Evolutionary conservation across 2,888 invertebrate species (phyloP).

Genomic region (Yponomeuta evonymella): DNA sequence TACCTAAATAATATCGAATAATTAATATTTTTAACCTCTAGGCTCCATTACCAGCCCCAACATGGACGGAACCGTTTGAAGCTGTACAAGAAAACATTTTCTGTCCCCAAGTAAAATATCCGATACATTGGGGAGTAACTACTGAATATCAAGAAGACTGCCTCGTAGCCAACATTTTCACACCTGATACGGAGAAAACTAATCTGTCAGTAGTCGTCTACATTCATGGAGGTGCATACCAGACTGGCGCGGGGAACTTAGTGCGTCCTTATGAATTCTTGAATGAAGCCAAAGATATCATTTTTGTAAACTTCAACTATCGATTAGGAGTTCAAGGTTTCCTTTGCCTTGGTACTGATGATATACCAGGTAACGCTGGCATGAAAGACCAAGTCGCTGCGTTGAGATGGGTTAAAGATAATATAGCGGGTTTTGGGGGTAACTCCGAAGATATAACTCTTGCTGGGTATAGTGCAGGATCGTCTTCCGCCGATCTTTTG

Average conservation of each 20-base stretch:
- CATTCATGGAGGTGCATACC: conserved; percentile 37
- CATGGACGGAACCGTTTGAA: conserved; percentile 1
- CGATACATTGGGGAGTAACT: not conserved
- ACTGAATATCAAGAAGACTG: conserved; percentile 30
- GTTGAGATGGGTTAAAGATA: conserved; percentile 20
- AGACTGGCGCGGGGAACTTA: conserved; percentile 30
- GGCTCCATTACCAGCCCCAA: conserved; percentile 10
- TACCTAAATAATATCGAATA: not conserved
- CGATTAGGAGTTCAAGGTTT: conserved; percentile 19
- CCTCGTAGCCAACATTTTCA: conserved; percentile 34
- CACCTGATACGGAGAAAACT: conserved; percentile 28
- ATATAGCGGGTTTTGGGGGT: conserved; percentile 20
- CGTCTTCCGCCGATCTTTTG: conserved; percentile 15
- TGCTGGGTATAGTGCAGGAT: conserved; percentile 20
- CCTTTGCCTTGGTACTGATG: conserved; percentile 18
- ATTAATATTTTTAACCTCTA: conserved; percentile 10
- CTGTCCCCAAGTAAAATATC: conserved; percentile 5
- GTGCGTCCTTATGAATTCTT: not conserved
- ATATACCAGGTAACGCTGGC: conserved; percentile 22
- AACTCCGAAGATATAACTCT: conserved; percentile 20
- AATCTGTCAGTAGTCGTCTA: conserved; percentile 35
- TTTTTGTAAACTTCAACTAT: conserved; percentile 18
- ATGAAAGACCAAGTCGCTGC: conserved; percentile 21
- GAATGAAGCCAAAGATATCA: conserved; percentile 20
- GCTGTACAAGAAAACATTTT: not conserved